Evolutionary conservation across 2,888 invertebrate genomes (phyloP).

Genomic region (Cerastoderma edule): DNA sequence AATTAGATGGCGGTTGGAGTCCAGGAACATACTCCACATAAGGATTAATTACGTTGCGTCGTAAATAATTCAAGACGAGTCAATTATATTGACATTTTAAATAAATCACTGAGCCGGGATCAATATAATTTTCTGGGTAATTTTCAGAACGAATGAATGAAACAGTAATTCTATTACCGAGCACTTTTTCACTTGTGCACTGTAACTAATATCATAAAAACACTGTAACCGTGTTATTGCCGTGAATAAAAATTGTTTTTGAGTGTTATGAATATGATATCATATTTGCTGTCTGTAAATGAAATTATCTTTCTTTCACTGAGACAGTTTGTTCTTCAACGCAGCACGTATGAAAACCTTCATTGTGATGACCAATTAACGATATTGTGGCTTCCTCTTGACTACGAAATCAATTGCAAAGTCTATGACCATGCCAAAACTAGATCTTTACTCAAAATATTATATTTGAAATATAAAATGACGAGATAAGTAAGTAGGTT

Average conservation of each 20-base stretch:
- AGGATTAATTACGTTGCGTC: slow-evolving; percentile 42
- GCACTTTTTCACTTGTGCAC: background rate
- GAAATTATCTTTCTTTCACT: too few species aligned
- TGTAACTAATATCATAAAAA: slow-evolving; percentile 13
- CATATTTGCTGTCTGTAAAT: too few species aligned
- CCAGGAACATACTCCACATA: slow-evolving; percentile 34
- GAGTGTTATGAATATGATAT: slow-evolving; percentile 7
- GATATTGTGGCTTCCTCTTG: too few species aligned
- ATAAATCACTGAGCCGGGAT: slow-evolving; percentile 46
- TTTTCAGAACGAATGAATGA: slow-evolving; percentile 20
- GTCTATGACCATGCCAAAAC: too few species aligned
- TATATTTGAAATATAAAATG: too few species aligned
- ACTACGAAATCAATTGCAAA: too few species aligned
- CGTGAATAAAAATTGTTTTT: slow-evolving; percentile 3
- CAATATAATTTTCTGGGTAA: slow-evolving; percentile 24
- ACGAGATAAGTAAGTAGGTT: too few species aligned
- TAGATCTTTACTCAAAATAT: too few species aligned
- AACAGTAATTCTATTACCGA: slow-evolving; percentile 19
- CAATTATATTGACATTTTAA: slow-evolving; percentile 57
- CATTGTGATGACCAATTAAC: too few species aligned
- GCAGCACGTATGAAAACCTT: too few species aligned
- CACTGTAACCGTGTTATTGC: background rate
- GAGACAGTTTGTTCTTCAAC: too few species aligned
- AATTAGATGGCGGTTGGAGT: slow-evolving; percentile 14
- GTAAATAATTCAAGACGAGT: slow-evolving; percentile 58